Percentiles rank a stretch among this genome's conserved stretches.
These are phyloP conservation scores for Aradophagus sp. DNA, from an alignment of 1,140 invertebrate species.

Conservation along the genomic window DNA sequence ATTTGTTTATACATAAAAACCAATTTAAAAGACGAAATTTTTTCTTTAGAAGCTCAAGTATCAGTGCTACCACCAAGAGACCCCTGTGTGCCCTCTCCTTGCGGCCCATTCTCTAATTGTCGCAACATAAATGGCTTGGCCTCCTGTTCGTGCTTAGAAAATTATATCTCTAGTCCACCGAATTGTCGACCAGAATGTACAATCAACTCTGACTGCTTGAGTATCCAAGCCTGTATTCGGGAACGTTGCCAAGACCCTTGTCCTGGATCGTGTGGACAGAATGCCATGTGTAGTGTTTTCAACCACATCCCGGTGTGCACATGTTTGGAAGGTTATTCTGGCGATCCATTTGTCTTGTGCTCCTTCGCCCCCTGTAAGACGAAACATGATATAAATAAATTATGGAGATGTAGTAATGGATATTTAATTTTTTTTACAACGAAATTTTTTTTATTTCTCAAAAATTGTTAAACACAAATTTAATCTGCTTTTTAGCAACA, in stretches of 20 bases:
- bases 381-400: no score
- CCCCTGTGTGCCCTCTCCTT: slow-evolving; percentile 76
- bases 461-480: no score
- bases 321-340: slow-evolving; percentile 74
- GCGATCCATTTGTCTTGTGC: slow-evolving; percentile 60
- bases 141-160: slow-evolving; percentile 79
- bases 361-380: slow-evolving; percentile 67
- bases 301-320: slow-evolving; percentile 78
- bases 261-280: slow-evolving; percentile 76
- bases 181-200: slow-evolving; percentile 82
- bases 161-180: slow-evolving; percentile 78
- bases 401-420: no score
- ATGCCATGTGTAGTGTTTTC: slow-evolving; percentile 76
- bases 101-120: slow-evolving; percentile 75
- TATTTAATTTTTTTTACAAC: not conserved
- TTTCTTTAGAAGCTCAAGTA: slow-evolving; percentile 27
- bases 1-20: not conserved
- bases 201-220: slow-evolving; percentile 80
- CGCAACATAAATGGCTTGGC: slow-evolving; percentile 72
- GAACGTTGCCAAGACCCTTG: slow-evolving; percentile 77
- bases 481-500: not conserved
- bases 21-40: not conserved
- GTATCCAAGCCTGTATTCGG: slow-evolving; percentile 79
- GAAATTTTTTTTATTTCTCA: no score
- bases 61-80: slow-evolving; percentile 67